Conservation (phyloP, 2,888 invertebrate genomes). For the Subacronicta megacephala region DNA sequence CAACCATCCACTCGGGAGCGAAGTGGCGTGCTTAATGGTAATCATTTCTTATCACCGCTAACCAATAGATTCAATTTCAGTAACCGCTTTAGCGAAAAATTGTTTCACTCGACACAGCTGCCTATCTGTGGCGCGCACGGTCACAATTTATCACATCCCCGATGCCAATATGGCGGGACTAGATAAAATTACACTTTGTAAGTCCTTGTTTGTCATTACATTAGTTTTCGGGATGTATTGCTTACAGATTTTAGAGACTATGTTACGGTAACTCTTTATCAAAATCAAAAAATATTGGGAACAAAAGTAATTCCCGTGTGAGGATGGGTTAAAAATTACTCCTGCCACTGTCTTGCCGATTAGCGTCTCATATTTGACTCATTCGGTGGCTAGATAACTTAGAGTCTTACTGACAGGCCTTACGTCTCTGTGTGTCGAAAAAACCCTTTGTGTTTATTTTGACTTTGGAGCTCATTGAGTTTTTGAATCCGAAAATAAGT, state of each 20-base stretch:
- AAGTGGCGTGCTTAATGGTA: slow-evolving; percentile 64
- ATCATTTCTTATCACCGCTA: slow-evolving; percentile 73
- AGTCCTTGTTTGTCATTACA: slow-evolving; percentile 42
- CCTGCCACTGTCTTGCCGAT: too few species aligned
- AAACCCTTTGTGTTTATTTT: too few species aligned
- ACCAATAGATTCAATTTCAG: slow-evolving; percentile 84
- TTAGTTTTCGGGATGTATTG: slow-evolving; percentile 32
- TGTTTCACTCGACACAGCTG: slow-evolving; percentile 82
- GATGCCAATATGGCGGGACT: slow-evolving; percentile 47
- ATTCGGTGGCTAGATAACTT: too few species aligned
- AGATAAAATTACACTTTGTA: slow-evolving; percentile 63
- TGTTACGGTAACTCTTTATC: too few species aligned
- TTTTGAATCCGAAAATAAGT: too few species aligned
- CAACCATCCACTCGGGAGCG: slow-evolving; percentile 42
- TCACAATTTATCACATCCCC: slow-evolving; percentile 57
- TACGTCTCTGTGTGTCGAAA: too few species aligned
- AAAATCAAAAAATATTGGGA: too few species aligned
- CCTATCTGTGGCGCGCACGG: slow-evolving; percentile 66
- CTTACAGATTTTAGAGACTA: neutral
- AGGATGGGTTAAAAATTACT: too few species aligned
- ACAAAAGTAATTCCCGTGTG: too few species aligned
- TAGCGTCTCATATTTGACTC: too few species aligned
- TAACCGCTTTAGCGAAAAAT: slow-evolving; percentile 87
- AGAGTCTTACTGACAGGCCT: too few species aligned
- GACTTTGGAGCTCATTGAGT: too few species aligned